Evolutionary conservation across 2,113 vertebrate species (phyloP).

Genomic region (Hippocampus comes): DNA sequence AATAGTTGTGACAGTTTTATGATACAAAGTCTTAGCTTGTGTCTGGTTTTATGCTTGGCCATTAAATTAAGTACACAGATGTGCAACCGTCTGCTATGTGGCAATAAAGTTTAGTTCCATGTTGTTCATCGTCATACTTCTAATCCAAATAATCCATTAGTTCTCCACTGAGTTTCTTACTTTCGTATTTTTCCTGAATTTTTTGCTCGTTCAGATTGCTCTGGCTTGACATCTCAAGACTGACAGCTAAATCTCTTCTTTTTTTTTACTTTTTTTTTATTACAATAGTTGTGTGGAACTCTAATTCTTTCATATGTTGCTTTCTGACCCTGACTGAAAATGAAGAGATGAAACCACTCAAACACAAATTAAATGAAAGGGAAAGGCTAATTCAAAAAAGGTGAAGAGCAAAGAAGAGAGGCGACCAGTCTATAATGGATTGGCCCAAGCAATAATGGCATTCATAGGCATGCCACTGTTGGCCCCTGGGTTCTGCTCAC

Average conservation of each 20-base stretch:
- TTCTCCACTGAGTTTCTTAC: neutral
- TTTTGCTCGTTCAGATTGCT: too few species aligned
- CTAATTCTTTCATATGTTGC: neutral
- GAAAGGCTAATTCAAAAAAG: conserved; percentile 16
- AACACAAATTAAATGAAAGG: conserved; percentile 10
- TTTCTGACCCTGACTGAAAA: neutral
- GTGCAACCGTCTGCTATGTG: neutral
- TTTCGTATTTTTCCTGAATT: neutral
- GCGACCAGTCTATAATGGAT: conserved; percentile 36
- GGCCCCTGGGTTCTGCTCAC: conserved; percentile 28
- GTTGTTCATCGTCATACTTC: neutral
- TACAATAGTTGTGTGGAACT: neutral
- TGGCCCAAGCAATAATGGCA: conserved; percentile 40
- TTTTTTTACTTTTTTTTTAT: neutral
- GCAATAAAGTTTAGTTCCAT: neutral
- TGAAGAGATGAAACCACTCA: conserved; percentile 24
- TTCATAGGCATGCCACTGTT: conserved; percentile 15
- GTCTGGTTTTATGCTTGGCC: too few species aligned
- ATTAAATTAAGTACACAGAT: too few species aligned
- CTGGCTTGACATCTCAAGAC: too few species aligned
- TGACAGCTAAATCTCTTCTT: neutral
- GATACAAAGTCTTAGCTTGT: too few species aligned
- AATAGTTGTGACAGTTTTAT: too few species aligned
- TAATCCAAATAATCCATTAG: neutral
- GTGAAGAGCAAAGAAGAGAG: conserved; percentile 18